Conservation (phyloP, 2,888 invertebrate genomes). For the Acanthosoma haemorrhoidale region DNA sequence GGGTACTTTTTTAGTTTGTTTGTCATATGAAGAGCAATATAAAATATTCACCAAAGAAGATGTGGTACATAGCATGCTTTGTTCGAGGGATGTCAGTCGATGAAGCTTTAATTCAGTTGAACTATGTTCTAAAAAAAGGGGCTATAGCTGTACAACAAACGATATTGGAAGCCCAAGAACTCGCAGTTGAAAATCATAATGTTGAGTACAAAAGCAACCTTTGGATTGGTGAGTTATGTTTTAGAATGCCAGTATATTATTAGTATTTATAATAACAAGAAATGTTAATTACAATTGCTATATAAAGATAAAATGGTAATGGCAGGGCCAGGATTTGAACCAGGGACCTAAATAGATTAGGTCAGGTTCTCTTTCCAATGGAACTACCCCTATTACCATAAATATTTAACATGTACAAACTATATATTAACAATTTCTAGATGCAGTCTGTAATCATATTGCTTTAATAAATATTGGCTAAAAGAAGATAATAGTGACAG, state of each 20-base stretch:
- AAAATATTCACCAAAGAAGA: slow-evolving; percentile 84
- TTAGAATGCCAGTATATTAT: too few species aligned
- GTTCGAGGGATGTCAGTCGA: slow-evolving; percentile 89
- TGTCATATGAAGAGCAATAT: slow-evolving; percentile 79
- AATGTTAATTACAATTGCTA: too few species aligned
- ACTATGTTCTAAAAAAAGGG: slow-evolving; percentile 75
- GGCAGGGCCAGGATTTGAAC: too few species aligned
- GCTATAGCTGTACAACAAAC: slow-evolving; percentile 67
- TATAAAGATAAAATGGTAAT: too few species aligned
- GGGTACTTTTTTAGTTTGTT: slow-evolving; percentile 74
- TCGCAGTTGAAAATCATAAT: slow-evolving; percentile 81
- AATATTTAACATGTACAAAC: too few species aligned
- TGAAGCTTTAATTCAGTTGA: slow-evolving; percentile 86
- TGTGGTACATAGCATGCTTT: slow-evolving; percentile 86
- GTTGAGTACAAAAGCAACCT: slow-evolving; percentile 92
- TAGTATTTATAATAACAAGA: too few species aligned
- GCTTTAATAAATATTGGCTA: too few species aligned
- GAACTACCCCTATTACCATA: too few species aligned
- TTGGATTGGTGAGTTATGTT: slow-evolving; percentile 79
- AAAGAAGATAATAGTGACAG: too few species aligned
- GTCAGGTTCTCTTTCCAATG: neutral
- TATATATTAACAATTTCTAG: too few species aligned
- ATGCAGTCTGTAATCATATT: too few species aligned
- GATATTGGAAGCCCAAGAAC: slow-evolving; percentile 80
- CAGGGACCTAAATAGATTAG: too few species aligned